A percentile compares a stretch with the other conserved stretches of the same genome.
phyloP scores from a whole-genome alignment of 2,888 invertebrate genomes.

The Sarcophaga subvicina region DNA sequence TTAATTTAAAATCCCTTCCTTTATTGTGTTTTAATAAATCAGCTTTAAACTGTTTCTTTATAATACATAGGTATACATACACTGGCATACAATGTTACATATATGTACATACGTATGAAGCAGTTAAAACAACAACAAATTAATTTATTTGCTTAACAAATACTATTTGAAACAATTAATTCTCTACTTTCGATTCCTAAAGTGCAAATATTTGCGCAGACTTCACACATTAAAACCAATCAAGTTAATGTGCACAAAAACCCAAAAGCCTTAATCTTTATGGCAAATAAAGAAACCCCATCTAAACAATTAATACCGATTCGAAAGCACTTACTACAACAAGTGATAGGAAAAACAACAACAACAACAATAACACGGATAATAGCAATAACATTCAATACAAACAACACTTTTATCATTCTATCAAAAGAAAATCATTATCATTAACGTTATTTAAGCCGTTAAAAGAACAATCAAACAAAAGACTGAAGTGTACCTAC shows the following conservation, averaged over 20 bases:
- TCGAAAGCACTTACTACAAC: constrained; percentile 22
- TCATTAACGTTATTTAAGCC: constrained; percentile 1
- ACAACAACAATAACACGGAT: too few relatives aligned
- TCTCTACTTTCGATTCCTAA: constrained; percentile 31
- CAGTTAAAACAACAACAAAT: neutral
- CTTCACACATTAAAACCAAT: constrained; percentile 35
- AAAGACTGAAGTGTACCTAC: neutral
- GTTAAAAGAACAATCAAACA: constrained; percentile 6
- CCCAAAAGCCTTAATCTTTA: constrained; percentile 59
- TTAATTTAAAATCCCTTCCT: too few relatives aligned
- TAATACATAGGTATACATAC: too few relatives aligned
- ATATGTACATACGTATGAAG: neutral
- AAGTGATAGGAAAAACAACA: neutral
- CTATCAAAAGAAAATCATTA: neutral
- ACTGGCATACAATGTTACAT: neutral
- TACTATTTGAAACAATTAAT: constrained; percentile 44
- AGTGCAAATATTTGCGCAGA: constrained; percentile 19
- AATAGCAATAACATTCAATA: too few relatives aligned
- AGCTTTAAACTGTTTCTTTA: too few relatives aligned
- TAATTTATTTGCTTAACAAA: neutral
- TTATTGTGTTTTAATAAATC: too few relatives aligned
- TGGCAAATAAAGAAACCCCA: constrained; percentile 45
- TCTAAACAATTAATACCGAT: constrained; percentile 54
- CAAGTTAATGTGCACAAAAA: constrained; percentile 49
- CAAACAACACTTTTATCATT: neutral